Percentiles rank a stretch among this genome's conserved stretches.
Conservation (phyloP, 2,113 vertebrate genomes). For the Garra rufa region DNA sequence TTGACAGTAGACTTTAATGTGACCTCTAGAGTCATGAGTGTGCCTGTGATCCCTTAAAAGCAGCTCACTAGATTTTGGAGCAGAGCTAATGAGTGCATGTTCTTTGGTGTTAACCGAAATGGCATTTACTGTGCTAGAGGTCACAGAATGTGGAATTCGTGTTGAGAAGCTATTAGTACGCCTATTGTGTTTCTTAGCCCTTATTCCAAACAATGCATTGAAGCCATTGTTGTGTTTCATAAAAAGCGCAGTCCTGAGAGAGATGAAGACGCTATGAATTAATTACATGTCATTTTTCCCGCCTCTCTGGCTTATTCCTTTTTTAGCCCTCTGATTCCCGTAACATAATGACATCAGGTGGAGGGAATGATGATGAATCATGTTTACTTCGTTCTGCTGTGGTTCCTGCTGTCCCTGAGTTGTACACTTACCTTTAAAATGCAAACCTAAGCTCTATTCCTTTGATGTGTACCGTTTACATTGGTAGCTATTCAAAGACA, state of each 20-base stretch:
- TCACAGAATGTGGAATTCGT: neutral
- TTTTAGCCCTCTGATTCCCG: neutral
- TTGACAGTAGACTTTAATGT: neutral
- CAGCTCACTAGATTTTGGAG: neutral
- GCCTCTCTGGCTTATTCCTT: neutral
- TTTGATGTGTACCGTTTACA: neutral
- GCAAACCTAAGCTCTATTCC: neutral
- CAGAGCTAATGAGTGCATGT: slow-evolving; percentile 52
- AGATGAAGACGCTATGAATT: neutral
- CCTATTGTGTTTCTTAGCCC: neutral
- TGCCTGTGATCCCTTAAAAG: neutral
- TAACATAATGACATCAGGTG: slow-evolving; percentile 11
- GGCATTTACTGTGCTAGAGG: slow-evolving; percentile 55
- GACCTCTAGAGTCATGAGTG: neutral
- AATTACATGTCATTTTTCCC: neutral
- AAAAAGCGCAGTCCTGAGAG: neutral
- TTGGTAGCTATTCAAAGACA: neutral
- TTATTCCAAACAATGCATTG: neutral
- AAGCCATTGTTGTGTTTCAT: neutral
- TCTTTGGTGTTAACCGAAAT: slow-evolving; percentile 57
- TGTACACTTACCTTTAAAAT: neutral
- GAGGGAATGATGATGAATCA: slow-evolving; percentile 1
- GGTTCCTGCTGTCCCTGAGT: neutral
- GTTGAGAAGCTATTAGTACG: neutral
- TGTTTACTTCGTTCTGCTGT: neutral